These are phyloP conservation scores for Euwallacea fornicatus DNA, from an alignment of 1,140 invertebrate genomes.

Conservation along the genomic window DNA sequence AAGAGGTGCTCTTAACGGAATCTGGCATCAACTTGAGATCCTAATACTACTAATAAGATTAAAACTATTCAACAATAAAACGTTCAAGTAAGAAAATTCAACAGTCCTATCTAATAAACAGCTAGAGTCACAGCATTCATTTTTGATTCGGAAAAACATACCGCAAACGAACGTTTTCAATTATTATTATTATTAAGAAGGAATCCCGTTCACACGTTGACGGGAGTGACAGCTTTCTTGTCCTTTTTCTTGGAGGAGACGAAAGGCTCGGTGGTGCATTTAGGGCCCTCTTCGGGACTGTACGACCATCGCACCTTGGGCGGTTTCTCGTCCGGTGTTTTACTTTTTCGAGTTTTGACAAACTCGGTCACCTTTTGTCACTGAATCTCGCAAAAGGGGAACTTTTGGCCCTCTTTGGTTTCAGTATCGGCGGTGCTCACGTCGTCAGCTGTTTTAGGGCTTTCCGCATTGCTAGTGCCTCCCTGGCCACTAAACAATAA, in stretches of 20 bases:
- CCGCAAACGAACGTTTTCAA: too few relatives aligned
- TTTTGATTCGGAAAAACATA: constrained; percentile 10
- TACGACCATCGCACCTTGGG: constrained; percentile 52
- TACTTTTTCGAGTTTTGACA: constrained; percentile 54
- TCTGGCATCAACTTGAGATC: too few relatives aligned
- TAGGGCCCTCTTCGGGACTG: constrained; percentile 53
- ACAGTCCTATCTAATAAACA: not conserved
- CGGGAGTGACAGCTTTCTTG: constrained; percentile 48
- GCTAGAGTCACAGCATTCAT: constrained; percentile 11
- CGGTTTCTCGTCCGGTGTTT: constrained; percentile 51
- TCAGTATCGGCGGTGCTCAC: constrained; percentile 57
- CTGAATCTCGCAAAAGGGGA: constrained; percentile 71
- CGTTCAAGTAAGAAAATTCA: not conserved
- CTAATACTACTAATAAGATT: too few relatives aligned
- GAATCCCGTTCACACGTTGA: constrained; percentile 46
- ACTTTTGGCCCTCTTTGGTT: constrained; percentile 60
- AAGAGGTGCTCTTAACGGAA: not conserved
- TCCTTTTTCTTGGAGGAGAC: constrained; percentile 47
- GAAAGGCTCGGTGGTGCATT: constrained; percentile 51
- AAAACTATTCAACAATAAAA: too few relatives aligned
- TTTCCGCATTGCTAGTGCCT: constrained; percentile 57
- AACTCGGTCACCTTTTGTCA: constrained; percentile 63
- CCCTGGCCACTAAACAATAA: constrained; percentile 51
- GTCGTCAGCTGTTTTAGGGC: constrained; percentile 58
- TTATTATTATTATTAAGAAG: not conserved